Percentiles rank a stretch among this genome's conserved stretches.
phyloP scores from a whole-genome alignment of 53 echinoderm and acorn worm species.

The Paracentrotus lividus region DNA sequence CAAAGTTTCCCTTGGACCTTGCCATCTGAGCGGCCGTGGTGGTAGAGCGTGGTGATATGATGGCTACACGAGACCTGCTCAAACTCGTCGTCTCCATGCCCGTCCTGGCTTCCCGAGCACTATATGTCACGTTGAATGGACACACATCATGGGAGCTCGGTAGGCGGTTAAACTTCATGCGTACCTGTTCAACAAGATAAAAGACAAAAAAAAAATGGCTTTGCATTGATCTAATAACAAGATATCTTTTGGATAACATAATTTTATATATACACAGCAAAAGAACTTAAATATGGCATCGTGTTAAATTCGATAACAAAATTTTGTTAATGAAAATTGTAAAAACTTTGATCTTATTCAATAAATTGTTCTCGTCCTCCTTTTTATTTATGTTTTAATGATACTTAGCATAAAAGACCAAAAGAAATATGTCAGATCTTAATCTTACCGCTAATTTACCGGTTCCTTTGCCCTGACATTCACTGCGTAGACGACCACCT shows the following conservation, averaged over 20 bases:
- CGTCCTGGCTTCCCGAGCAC: slow-evolving; percentile 74
- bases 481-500: slow-evolving; percentile 71
- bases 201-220: too few relatives aligned
- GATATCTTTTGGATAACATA: too few relatives aligned
- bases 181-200: neutral
- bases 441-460: slow-evolving; percentile 85
- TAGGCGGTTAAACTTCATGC: slow-evolving; percentile 68
- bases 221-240: too few relatives aligned
- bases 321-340: too few relatives aligned
- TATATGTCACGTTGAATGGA: slow-evolving; percentile 76
- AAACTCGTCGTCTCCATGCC: neutral
- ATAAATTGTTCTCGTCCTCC: too few relatives aligned
- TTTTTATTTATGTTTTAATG: too few relatives aligned
- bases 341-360: too few relatives aligned
- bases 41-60: slow-evolving; percentile 31
- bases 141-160: slow-evolving; percentile 64
- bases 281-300: too few relatives aligned
- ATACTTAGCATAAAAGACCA: too few relatives aligned
- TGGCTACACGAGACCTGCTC: slow-evolving; percentile 76
- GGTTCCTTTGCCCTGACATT: slow-evolving; percentile 80
- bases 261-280: too few relatives aligned
- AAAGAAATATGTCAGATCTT: neutral
- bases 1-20: slow-evolving; percentile 48
- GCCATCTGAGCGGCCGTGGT: slow-evolving; percentile 55
- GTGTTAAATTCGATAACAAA: too few relatives aligned